Base-by-base conservation (phyloP, 2,113 vertebrate species). In the Nibea coibor region DNA sequence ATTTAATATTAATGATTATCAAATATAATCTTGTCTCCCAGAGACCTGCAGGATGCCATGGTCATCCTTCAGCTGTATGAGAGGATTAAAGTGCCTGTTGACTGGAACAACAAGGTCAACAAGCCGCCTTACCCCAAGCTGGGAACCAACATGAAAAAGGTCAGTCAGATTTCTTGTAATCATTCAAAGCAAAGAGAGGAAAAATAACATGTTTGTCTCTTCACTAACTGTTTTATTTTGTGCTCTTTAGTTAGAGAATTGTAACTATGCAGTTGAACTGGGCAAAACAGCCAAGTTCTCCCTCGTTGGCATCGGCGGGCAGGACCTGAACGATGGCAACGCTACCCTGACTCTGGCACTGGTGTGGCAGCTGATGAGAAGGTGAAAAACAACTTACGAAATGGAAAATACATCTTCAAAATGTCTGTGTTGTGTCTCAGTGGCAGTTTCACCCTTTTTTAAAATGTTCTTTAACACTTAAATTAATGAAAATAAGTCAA, bases 361-460 rank as follows among this genome's bases (percentile, higher is more conserved):
- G 80, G 53, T 98, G 62, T 99, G 98, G 98, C 98, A 99, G 93
- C 87, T 99, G 76, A 99, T 99, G 98, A 97, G 98, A 89, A 99
- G 97, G 98, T 99, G 91, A 84, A 50, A 16, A 7, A 54, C n/a
- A 45, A 35, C 11, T 61, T 62, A 24, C 42, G 26, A 65, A 59
- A n/a, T 5, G 2, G 64, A 42, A 4, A 61, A 66, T 16, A 10
- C n/a, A 54, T 20, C 6, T 57, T 14, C 0, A 1, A 8, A 51
- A 31, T 35, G 9, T 59, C 28, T 70, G 9, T 70, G 51, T 15
- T 11, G 10, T 43, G 19, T 24, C 20, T 54, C 45, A 7, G 17
- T 12, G 10, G 10, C 15, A 26, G 24, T 10, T 20, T 22, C n/a
- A 56, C 35, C 35, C 8, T 39, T 39, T 39, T 39, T 39, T 39